Evolutionary conservation across 2,797 vertebrate genomes (phyloP).

Genomic region (Squalus acanthias): DNA sequence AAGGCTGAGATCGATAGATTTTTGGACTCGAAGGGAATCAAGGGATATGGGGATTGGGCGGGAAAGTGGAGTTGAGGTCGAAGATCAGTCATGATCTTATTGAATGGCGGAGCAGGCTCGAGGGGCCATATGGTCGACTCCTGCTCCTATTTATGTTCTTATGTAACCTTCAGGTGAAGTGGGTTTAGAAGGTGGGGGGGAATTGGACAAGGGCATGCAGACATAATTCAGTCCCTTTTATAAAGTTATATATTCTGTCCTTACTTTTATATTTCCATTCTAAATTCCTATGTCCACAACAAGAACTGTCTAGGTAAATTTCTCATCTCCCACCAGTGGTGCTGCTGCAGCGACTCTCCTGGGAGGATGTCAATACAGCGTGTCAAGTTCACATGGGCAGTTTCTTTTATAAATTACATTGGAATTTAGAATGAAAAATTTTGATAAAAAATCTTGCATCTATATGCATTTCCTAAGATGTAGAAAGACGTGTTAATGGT

Average conservation of each 20-base stretch:
- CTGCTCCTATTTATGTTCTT: too few relatives aligned
- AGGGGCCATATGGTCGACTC: too few relatives aligned
- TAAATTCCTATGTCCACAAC: background rate
- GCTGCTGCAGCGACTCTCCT: background rate
- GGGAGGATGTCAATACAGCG: background rate
- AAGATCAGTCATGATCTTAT: too few relatives aligned
- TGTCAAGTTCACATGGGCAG: too few relatives aligned
- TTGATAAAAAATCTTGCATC: background rate
- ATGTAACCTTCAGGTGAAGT: background rate
- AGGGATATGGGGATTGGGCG: too few relatives aligned
- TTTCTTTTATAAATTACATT: too few relatives aligned
- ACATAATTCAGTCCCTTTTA: background rate
- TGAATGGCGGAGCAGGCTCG: too few relatives aligned
- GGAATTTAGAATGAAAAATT: background rate
- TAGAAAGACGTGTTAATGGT: background rate
- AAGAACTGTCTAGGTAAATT: too few relatives aligned
- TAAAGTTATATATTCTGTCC: background rate
- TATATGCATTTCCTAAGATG: background rate
- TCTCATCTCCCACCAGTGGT: background rate
- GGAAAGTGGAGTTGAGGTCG: too few relatives aligned
- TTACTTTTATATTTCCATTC: background rate
- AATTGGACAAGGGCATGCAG: background rate
- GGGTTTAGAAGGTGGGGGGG: background rate
- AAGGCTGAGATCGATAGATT: too few relatives aligned
- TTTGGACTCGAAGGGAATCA: too few relatives aligned